A percentile compares a stretch with the other conserved stretches of the same genome.
These are phyloP conservation scores for Cistogaster globosa DNA, from an alignment of 2,888 invertebrate species.

Conservation along the genomic window DNA sequence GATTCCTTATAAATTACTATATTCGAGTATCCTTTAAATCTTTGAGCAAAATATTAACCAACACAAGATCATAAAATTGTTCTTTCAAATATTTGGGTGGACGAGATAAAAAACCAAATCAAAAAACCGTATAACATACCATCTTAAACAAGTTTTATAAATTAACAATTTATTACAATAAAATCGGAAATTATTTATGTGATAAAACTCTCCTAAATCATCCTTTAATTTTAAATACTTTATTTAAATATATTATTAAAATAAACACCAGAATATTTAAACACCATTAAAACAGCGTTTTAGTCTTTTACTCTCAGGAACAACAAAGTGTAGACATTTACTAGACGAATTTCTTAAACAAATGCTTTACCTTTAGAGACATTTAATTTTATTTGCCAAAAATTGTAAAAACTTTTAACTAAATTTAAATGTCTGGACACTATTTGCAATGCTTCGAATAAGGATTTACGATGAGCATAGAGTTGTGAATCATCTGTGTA, in stretches of 20 bases:
- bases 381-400: slow-evolving; percentile 6
- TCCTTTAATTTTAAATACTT: not conserved
- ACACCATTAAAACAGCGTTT: too few relatives aligned
- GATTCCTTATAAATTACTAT: too few relatives aligned
- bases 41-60: not conserved
- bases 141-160: not conserved
- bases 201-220: not conserved
- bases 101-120: not conserved
- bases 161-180: not conserved
- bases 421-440: not conserved
- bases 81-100: not conserved
- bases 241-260: not conserved
- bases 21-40: not conserved
- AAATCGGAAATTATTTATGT: not conserved
- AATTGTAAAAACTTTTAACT: not conserved
- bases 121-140: not conserved
- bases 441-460: not conserved
- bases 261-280: not conserved
- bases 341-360: not conserved
- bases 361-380: not conserved
- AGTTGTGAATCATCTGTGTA: not conserved
- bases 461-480: not conserved
- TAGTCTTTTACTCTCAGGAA: not conserved
- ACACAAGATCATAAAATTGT: not conserved
- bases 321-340: not conserved